These are phyloP conservation scores for Cinara cedri DNA, from an alignment of 2,888 invertebrate species.

Conservation along the genomic window DNA sequence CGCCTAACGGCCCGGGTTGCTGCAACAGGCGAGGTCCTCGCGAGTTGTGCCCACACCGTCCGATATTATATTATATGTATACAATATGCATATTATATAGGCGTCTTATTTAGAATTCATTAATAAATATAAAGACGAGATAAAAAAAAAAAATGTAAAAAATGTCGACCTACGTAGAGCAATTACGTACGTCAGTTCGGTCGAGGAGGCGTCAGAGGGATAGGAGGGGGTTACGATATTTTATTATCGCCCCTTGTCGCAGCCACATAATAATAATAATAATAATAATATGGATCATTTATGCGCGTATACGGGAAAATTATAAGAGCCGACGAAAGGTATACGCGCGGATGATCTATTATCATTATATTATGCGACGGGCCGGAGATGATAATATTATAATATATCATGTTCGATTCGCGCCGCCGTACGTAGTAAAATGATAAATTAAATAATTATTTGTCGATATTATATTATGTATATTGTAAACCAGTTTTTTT, in stretches of 20 bases:
- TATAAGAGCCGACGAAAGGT: slow-evolving; percentile 18
- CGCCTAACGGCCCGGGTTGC: neutral
- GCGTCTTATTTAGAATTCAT: slow-evolving; percentile 44
- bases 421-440: slow-evolving; percentile 4
- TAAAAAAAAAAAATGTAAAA: slow-evolving; percentile 14
- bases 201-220: neutral
- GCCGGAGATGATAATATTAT: neutral
- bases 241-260: slow-evolving; percentile 14
- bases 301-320: neutral
- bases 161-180: slow-evolving; percentile 34
- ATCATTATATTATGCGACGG: too few relatives aligned
- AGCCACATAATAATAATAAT: too few relatives aligned
- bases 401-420: too few relatives aligned
- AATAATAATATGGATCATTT: slow-evolving; percentile 24
- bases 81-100: too few relatives aligned
- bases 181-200: slow-evolving; percentile 8
- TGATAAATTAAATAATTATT: slow-evolving; percentile 50
- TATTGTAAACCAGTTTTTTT: slow-evolving; percentile 46
- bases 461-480: slow-evolving; percentile 39
- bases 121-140: slow-evolving; percentile 12
- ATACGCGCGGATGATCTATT: neutral
- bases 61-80: slow-evolving; percentile 1
- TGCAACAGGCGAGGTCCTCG: slow-evolving; percentile 3
- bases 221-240: too few relatives aligned
- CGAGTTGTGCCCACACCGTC: slow-evolving; percentile 21